Evolutionary conservation across 2,113 vertebrate species (phyloP), one percentile per base, ranked within the genome.

Genomic region (Noturus placidus): DNA sequence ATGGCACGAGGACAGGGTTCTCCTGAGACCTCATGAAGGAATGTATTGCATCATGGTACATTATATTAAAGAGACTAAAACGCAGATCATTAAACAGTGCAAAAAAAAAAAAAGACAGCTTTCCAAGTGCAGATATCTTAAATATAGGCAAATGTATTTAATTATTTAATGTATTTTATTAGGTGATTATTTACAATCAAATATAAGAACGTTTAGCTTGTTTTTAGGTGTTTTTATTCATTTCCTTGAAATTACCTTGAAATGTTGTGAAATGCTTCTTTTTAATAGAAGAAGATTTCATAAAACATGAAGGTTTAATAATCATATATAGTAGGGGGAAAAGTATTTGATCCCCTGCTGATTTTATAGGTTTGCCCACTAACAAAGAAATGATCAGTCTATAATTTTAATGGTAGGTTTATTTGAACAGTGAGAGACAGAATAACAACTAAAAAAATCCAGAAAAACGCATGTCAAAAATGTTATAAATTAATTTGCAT

Each of bases 11-110:
- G 88, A 88, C 74, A 86, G 85, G 52, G 61, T 72, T 86, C 84
- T 91, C 89, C 80, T 80, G 91, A 93, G 91, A 90, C 67, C 86
- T 91, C 91, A 93, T 93, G 87, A 77, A 88, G 59, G 89, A 81
- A 92, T 90, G 89, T 87, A 92, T 92, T 87, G 63, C 57, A 74
- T 46, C 56, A 92, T 91, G 87, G 0, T 90, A 20, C 35, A 46
- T 59, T 81, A 84, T n/a, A 69, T 83, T 69, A 83, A 69, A 72
- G 27, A 50, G n/a, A 77, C 25, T 20, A 56, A 14, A 72, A 70
- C 82, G 8, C 4, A 69, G 46, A 30, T 7, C 46, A 70, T 25
- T 14, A 27, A 22, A 59, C 13, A 52, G 13, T 30, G 42, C 25
- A 42, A 46, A 74, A 52, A 79, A 17, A 6, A 46, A 13, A 17